Evolutionary conservation across 92 coral and sea anemone genomes (phyloP).

Genomic region (Bergia sp.): DNA sequence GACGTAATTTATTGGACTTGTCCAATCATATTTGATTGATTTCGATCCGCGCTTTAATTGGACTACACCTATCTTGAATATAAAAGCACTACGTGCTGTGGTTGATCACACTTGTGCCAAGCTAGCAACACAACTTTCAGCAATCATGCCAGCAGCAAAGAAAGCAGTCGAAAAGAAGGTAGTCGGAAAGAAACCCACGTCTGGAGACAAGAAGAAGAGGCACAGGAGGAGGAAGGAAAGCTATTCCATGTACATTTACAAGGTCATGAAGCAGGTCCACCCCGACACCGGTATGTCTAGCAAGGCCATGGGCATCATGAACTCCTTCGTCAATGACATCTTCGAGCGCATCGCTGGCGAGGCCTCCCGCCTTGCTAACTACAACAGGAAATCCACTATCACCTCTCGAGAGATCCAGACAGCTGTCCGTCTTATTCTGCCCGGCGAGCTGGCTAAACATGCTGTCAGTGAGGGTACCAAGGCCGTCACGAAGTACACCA

Average conservation of each 20-base stretch:
- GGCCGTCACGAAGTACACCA: background rate
- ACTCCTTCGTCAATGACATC: background rate
- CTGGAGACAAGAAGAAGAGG: constrained; percentile 27
- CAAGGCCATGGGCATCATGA: background rate
- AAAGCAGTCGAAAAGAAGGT: constrained; percentile 22
- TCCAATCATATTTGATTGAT: constrained; percentile 28
- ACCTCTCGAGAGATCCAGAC: too few species aligned
- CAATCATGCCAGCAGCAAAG: constrained; percentile 34
- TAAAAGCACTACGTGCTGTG: constrained; percentile 31
- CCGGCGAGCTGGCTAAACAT: constrained; percentile 18
- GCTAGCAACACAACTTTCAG: constrained; percentile 26
- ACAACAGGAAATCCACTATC: background rate
- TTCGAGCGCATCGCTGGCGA: too few species aligned
- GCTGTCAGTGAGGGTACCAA: background rate
- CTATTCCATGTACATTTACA: too few species aligned
- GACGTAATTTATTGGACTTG: constrained; percentile 23
- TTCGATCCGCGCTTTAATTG: constrained; percentile 28
- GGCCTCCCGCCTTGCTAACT: constrained; percentile 10
- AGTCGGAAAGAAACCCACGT: constrained; percentile 26
- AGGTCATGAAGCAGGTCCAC: constrained; percentile 18
- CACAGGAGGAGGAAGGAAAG: background rate
- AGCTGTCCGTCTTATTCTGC: constrained; percentile 1
- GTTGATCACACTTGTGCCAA: constrained; percentile 28
- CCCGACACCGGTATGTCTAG: constrained; percentile 16
- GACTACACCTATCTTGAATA: constrained; percentile 18